Evolutionary conservation across 2,797 vertebrate species (phyloP).

Genomic region (Eulemur albifrons): DNA sequence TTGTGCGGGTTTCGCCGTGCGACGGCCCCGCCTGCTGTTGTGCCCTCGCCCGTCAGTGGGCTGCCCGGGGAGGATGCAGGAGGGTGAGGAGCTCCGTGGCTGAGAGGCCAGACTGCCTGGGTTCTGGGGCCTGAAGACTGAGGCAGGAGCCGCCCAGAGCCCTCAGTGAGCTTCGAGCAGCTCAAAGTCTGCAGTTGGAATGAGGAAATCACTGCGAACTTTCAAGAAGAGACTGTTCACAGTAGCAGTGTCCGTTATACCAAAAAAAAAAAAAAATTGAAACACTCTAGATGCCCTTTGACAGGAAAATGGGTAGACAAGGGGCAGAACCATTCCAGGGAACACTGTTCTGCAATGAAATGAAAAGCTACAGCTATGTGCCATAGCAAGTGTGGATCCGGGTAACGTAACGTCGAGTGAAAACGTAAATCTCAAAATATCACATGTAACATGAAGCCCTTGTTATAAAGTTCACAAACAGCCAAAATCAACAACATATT

Average conservation of each 20-base stretch:
- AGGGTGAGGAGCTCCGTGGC: not conserved
- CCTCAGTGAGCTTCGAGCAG: not conserved
- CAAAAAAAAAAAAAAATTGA: not conserved
- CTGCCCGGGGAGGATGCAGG: not conserved
- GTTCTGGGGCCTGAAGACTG: not conserved
- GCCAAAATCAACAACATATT: not conserved
- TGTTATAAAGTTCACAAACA: not conserved
- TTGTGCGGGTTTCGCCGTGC: not conserved
- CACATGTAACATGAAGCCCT: not conserved
- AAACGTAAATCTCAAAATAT: not conserved
- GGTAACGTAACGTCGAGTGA: not conserved
- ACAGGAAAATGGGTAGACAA: not conserved
- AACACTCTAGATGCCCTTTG: not conserved
- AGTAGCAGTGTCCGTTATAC: not conserved
- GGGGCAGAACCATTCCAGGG: not conserved
- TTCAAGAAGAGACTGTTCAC: slow-evolving; percentile 3
- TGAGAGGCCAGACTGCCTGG: not conserved
- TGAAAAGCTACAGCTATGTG: not conserved
- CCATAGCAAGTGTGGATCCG: not conserved
- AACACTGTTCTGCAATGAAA: not conserved
- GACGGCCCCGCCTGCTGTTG: not conserved
- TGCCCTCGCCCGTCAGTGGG: not conserved
- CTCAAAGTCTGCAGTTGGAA: not conserved
- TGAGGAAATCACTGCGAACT: slow-evolving; percentile 1
- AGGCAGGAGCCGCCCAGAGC: not conserved